Base-by-base conservation (phyloP, 2,888 invertebrate genomes). In the Chironomus riparius region DNA sequence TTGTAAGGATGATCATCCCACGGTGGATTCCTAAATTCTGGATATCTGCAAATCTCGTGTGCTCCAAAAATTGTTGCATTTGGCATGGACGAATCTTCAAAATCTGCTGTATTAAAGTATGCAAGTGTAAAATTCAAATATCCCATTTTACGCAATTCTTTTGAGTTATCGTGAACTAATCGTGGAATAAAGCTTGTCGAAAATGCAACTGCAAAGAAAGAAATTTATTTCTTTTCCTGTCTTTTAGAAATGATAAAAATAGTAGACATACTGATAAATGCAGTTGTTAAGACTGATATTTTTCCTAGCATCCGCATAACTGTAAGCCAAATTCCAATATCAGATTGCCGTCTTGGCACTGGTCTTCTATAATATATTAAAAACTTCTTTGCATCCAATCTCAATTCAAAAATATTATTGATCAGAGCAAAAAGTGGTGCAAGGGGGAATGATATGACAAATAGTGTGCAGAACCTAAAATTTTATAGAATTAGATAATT, bases 391-490 rank as follows among this genome's bases (percentile, higher is more conserved):
- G 93, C 94, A 83, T 94, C 94, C 77, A 92, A 83, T 28, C 94
- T 87, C 85, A 94, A 92, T 84, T 95, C 94, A 69, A 95, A 84
- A 22, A 93, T 86, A 82, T 95, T 95, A 82, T 94, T 94, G 38
- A 92, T 83, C 50, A 94, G 84, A 1, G 94, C 93, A 83, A 94
- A 90, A 1, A 94, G 82, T 1, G 94, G 94, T 0, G 93, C 94
- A 78, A 95, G 82, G 0, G 94, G 94, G 83, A 95, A 94, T 1
- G 94, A 94, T 47, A 92, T 89, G 28, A 94, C 93, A 81, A 95
- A 95, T 65, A 95, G 87, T 0, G 93, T 94, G 18, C 68, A 74
- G 22, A 74, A 72, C 22, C 71, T 62, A 3, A 50, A 65, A 12
- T 3, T 2, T 1, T 1, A 62, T 15, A 15, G 10, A 62, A 18